Percentiles rank a stretch among this genome's conserved stretches.
phyloP scores from a whole-genome alignment of 2,113 vertebrate genomes.

The Siniperca chuatsi region DNA sequence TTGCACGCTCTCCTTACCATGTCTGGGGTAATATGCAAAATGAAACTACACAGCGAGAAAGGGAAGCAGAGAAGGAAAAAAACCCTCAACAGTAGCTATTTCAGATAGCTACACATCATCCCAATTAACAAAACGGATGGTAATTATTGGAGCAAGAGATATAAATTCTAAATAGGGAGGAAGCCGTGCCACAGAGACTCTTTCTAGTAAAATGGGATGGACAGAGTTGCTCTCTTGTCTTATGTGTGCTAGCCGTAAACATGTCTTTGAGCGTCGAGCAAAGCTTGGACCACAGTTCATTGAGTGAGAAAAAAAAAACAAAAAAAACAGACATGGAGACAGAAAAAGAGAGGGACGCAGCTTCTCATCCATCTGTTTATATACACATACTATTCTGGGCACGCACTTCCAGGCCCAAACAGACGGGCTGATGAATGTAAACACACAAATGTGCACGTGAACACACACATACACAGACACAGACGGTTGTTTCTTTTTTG shows the following conservation, averaged over 20 bases:
- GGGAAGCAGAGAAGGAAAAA: background rate
- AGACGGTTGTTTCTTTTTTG: background rate
- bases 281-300: conserved; percentile 33
- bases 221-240: conserved; percentile 13
- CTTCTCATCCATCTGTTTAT: conserved; percentile 67
- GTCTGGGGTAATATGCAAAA: conserved; percentile 66
- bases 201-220: background rate
- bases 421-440: conserved; percentile 56
- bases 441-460: conserved; percentile 30
- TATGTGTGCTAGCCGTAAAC: conserved; percentile 2
- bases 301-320: conserved; percentile 9
- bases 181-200: background rate
- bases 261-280: conserved; percentile 43
- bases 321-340: background rate
- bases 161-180: background rate
- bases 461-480: conserved; percentile 6
- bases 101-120: conserved; percentile 36
- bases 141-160: conserved; percentile 34
- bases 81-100: background rate
- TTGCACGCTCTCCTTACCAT: conserved; percentile 48
- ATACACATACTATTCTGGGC: conserved; percentile 60
- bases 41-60: conserved; percentile 38
- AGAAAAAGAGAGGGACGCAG: conserved; percentile 20
- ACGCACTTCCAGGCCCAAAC: conserved; percentile 52
- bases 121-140: conserved; percentile 24